These are phyloP conservation scores for Scaptomyza hsui DNA, from an alignment of 1,140 invertebrate species.

Conservation along the genomic window DNA sequence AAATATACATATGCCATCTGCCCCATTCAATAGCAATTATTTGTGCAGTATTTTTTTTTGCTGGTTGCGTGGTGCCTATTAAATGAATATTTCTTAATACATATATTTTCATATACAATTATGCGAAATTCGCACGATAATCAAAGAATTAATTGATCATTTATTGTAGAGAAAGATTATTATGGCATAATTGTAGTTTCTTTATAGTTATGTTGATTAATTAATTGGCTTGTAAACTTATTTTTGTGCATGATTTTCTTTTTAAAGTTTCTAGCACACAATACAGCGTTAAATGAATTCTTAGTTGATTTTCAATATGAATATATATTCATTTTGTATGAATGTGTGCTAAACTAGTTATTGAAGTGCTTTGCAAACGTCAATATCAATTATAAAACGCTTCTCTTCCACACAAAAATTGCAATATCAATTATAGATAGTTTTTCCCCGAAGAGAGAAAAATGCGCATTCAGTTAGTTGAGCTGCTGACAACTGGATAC, in stretches of 20 bases:
- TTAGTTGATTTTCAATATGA: no score
- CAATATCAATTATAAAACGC: conserved; percentile 51
- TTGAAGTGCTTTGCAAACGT: conserved; percentile 39
- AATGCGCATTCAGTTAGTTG: conserved; percentile 26
- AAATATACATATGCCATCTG: not conserved
- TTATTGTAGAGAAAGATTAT: not conserved
- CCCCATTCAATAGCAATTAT: not conserved
- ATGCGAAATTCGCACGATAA: not conserved
- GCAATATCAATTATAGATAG: conserved; percentile 47
- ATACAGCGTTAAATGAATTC: no score
- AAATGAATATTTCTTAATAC: not conserved
- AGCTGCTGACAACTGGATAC: conserved; percentile 39
- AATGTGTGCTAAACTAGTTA: not conserved
- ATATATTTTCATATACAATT: not conserved
- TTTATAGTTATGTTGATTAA: no score
- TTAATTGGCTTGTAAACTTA: no score
- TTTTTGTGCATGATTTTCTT: no score
- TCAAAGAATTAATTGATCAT: not conserved
- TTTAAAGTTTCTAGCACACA: no score
- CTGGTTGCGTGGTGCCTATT: not conserved
- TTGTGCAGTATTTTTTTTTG: not conserved
- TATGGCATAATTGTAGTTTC: no score
- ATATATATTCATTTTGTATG: no score
- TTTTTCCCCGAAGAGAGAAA: not conserved
- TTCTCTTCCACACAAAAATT: conserved; percentile 14